A percentile compares a stretch with the other conserved stretches of the same genome.
These are phyloP conservation scores for Druon quercuslanigerum DNA, from an alignment of 1,140 invertebrate genomes.

Conservation along the genomic window DNA sequence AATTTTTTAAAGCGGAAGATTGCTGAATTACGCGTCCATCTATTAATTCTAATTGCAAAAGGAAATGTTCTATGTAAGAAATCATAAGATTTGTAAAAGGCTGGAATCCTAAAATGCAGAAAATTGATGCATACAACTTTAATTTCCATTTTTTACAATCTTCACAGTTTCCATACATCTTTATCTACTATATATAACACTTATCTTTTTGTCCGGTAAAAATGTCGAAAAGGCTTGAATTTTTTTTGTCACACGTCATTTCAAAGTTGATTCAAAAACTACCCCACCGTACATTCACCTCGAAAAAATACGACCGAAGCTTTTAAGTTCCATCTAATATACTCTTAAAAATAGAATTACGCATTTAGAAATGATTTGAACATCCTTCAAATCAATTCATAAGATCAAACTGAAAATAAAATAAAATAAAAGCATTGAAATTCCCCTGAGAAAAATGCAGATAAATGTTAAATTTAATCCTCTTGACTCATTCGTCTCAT, in stretches of 20 bases:
- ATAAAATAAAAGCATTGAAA: background rate
- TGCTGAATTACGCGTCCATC: too few species aligned
- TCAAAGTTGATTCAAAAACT: background rate
- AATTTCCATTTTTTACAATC: conserved; percentile 19
- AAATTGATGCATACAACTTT: background rate
- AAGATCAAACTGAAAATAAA: background rate
- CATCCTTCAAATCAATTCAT: background rate
- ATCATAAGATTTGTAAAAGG: too few species aligned
- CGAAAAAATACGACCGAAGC: background rate
- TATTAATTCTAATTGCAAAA: too few species aligned
- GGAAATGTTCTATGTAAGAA: too few species aligned
- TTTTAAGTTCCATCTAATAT: background rate
- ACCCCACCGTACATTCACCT: too few species aligned
- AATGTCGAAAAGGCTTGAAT: conserved; percentile 16
- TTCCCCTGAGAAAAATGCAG: background rate
- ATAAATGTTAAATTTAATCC: background rate
- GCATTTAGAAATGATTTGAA: background rate
- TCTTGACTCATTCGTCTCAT: conserved; percentile 7
- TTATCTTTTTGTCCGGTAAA: conserved; percentile 7
- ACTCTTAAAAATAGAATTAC: background rate
- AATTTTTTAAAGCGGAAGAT: too few species aligned
- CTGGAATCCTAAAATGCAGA: background rate
- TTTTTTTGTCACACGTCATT: conserved; percentile 2
- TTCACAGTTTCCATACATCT: conserved; percentile 20
- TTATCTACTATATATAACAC: background rate